Conservation (phyloP, 2,113 vertebrate genomes). For the Helogale parvula region DNA sequence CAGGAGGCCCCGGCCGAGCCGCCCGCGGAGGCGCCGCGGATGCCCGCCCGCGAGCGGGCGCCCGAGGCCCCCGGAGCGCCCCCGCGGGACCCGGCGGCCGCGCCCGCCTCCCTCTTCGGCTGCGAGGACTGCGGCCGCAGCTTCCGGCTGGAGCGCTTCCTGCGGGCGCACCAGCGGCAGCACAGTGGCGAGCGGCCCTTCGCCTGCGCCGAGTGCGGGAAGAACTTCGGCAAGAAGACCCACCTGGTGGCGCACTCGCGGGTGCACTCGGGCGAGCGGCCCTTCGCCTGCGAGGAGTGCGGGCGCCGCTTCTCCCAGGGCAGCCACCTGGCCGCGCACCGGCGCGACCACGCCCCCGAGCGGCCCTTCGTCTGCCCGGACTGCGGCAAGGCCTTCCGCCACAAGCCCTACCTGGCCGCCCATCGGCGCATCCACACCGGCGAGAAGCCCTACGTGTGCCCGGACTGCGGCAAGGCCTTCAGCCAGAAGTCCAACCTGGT, state of each 20-base stretch:
- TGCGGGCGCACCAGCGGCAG: slow-evolving; percentile 74
- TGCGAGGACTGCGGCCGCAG: slow-evolving; percentile 65
- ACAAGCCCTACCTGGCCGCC: slow-evolving; percentile 80
- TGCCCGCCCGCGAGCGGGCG: fast-evolving
- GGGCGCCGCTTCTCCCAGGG: slow-evolving; percentile 82
- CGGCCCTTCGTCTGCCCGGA: slow-evolving; percentile 81
- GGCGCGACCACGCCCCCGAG: slow-evolving; percentile 80
- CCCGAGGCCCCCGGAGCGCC: fast-evolving
- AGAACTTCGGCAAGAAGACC: slow-evolving; percentile 88
- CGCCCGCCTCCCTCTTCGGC: background rate
- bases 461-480: slow-evolving; percentile 81
- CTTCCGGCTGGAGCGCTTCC: slow-evolving; percentile 77
- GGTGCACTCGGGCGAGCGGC: slow-evolving; percentile 87
- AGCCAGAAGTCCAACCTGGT: slow-evolving; percentile 84
- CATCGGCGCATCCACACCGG: slow-evolving; percentile 82
- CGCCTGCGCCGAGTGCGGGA: slow-evolving; percentile 85
- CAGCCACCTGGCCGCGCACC: slow-evolving; percentile 80
- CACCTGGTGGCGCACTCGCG: slow-evolving; percentile 90
- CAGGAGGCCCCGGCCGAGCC: background rate
- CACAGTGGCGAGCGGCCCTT: slow-evolving; percentile 85
- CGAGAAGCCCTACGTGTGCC: slow-evolving; percentile 80
- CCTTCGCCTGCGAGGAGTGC: slow-evolving; percentile 80
- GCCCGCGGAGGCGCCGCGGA: background rate
- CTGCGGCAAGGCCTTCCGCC: slow-evolving; percentile 83
- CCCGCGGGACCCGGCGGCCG: background rate